phyloP scores from a whole-genome alignment of 2,888 invertebrate genomes.

The Cecidostiba fungosa region DNA sequence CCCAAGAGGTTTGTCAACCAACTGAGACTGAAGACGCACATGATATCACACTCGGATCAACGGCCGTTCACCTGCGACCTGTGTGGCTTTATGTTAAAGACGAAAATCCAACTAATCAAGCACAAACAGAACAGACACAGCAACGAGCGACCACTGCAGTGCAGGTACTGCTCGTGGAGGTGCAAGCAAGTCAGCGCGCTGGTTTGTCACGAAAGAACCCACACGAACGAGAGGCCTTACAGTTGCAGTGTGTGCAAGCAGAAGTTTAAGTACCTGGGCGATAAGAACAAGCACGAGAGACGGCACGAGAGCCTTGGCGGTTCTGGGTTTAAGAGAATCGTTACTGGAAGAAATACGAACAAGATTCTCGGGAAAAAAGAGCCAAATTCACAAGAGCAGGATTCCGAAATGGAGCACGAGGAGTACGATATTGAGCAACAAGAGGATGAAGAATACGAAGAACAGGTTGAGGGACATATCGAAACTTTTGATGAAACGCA shows the following conservation, averaged over 20 bases:
- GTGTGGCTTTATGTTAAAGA: conserved; percentile 78
- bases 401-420: conserved; percentile 64
- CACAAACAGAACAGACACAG: conserved; percentile 79
- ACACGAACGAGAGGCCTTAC: conserved; percentile 78
- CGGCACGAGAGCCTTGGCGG: conserved; percentile 78
- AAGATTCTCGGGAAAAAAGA: conserved; percentile 71
- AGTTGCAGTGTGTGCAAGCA: conserved; percentile 77
- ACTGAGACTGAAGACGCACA: conserved; percentile 77
- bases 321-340: conserved; percentile 77
- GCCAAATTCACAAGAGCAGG: conserved; percentile 66
- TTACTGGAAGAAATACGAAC: conserved; percentile 74
- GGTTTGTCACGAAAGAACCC: conserved; percentile 79
- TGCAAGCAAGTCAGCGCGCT: conserved; percentile 79
- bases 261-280: conserved; percentile 78
- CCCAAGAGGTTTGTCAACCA: conserved; percentile 78
- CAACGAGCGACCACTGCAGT: conserved; percentile 77
- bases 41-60: conserved; percentile 79
- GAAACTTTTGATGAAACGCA: conserved; percentile 64
- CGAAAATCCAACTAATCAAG: conserved; percentile 78
- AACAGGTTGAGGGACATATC: conserved; percentile 55
- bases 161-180: conserved; percentile 77
- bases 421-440: conserved; percentile 63
- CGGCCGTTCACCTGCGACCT: conserved; percentile 77
- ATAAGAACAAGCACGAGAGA: conserved; percentile 78
- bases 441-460: conserved; percentile 66